Conservation (phyloP, 1,140 invertebrate genomes). For the Xylocopa sonorina region DNA sequence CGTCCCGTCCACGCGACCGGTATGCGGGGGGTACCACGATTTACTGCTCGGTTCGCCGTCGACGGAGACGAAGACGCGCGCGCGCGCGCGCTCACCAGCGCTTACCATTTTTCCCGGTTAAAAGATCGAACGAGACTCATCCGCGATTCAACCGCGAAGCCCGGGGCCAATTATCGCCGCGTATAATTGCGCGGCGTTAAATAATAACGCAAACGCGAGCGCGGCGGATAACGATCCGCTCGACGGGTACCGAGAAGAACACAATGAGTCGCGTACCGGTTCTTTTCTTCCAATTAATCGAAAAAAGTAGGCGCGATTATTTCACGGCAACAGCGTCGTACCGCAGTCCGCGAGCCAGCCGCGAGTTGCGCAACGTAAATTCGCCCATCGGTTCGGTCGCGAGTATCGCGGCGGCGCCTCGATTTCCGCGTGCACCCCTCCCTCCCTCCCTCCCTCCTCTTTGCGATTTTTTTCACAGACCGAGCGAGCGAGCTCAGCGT, state of each 20-base stretch:
- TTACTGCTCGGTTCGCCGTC: no score
- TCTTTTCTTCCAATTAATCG: constrained; percentile 25
- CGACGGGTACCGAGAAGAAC: background rate
- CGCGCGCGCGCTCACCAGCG: no score
- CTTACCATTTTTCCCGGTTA: no score
- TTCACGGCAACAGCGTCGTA: constrained; percentile 49
- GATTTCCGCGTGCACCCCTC: constrained; percentile 8
- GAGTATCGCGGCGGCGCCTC: constrained; percentile 3
- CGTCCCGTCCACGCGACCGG: no score
- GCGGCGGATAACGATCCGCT: background rate
- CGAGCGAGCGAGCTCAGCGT: background rate
- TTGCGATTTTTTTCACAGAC: constrained; percentile 15
- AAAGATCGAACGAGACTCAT: no score
- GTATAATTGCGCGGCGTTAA: constrained; percentile 9
- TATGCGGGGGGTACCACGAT: no score
- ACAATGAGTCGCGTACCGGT: constrained; percentile 13
- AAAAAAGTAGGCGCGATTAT: constrained; percentile 20
- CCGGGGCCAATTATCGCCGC: constrained; percentile 8
- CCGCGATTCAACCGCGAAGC: constrained; percentile 12
- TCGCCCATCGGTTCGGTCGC: background rate
- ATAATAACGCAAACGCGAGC: background rate
- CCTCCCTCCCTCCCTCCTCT: no score
- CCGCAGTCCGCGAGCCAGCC: constrained; percentile 21
- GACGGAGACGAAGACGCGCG: no score
- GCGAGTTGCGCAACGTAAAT: constrained; percentile 46